Evolutionary conservation across 2,888 invertebrate genomes (phyloP).

Genomic region (Acronicta alni): DNA sequence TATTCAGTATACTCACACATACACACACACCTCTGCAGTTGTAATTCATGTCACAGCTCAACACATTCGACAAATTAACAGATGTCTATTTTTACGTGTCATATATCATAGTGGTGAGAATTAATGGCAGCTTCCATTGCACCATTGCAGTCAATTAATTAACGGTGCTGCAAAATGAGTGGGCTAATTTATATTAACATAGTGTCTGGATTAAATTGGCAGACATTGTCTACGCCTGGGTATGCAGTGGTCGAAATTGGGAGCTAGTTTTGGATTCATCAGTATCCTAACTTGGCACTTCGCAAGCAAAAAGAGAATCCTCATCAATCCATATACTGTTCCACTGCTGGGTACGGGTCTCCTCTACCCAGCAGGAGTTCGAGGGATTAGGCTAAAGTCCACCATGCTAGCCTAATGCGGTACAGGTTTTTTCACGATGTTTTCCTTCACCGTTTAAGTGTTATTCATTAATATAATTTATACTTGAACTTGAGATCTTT

Average conservation of each 20-base stretch:
- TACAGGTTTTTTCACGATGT: too few species aligned
- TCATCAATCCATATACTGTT: too few species aligned
- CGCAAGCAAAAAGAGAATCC: too few species aligned
- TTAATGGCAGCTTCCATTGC: conserved; percentile 44
- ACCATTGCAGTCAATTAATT: conserved; percentile 55
- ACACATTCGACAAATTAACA: conserved; percentile 53
- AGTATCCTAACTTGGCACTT: too few species aligned
- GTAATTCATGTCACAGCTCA: conserved; percentile 44
- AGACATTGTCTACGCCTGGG: conserved; percentile 27
- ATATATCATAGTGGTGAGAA: conserved; percentile 49
- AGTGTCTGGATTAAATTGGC: conserved; percentile 46
- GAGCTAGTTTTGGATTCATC: neutral
- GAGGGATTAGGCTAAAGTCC: too few species aligned
- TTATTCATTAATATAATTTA: too few species aligned
- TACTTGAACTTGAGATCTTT: too few species aligned
- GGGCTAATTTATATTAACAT: conserved; percentile 52
- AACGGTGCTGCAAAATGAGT: conserved; percentile 39
- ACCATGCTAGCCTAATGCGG: too few species aligned
- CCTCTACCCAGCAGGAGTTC: too few species aligned
- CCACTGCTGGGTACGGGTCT: too few species aligned
- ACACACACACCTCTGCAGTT: conserved; percentile 11
- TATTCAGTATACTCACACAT: too few species aligned
- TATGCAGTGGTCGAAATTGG: conserved; percentile 19
- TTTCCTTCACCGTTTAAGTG: too few species aligned
- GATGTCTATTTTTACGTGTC: conserved; percentile 54